A percentile compares a stretch with the other conserved stretches of the same genome.
Conservation (phyloP, 2,888 invertebrate genomes). For the Apodemia mormo region DNA sequence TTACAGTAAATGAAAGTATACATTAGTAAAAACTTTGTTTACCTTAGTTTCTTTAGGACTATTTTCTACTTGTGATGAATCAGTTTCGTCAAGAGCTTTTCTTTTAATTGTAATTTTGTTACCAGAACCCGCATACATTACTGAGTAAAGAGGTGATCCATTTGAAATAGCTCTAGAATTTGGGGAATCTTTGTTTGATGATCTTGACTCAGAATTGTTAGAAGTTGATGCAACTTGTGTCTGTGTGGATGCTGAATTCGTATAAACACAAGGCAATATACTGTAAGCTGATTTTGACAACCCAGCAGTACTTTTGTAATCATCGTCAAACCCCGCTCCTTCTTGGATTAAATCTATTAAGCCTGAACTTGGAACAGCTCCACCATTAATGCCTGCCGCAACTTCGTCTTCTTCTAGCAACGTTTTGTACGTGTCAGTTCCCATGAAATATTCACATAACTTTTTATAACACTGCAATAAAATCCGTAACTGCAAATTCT, state of each 20-base stretch:
- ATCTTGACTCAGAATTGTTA: conserved; percentile 54
- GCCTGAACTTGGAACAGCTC: conserved; percentile 78
- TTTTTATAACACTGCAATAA: conserved; percentile 94
- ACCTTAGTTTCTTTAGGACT: conserved; percentile 68
- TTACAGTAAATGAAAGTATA: background rate
- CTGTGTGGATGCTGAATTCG: conserved; percentile 81
- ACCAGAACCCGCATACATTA: conserved; percentile 89
- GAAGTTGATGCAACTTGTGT: conserved; percentile 64
- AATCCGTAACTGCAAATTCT: conserved; percentile 90
- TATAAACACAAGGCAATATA: conserved; percentile 87
- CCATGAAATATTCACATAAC: conserved; percentile 91
- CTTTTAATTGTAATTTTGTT: conserved; percentile 92
- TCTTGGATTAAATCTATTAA: conserved; percentile 89
- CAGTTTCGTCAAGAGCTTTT: conserved; percentile 84
- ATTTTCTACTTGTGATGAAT: conserved; percentile 63
- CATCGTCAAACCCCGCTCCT: conserved; percentile 89
- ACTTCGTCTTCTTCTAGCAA: conserved; percentile 79
- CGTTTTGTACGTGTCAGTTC: conserved; percentile 85
- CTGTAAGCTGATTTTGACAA: conserved; percentile 88
- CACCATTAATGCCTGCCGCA: conserved; percentile 76
- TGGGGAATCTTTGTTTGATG: conserved; percentile 62
- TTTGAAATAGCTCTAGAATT: conserved; percentile 66
- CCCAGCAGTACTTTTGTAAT: conserved; percentile 87
- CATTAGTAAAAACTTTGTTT: conserved; percentile 31
- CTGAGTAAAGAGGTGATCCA: conserved; percentile 84